Conservation (phyloP, 1,140 invertebrate species). For the Hypothenemus hampei region DNA sequence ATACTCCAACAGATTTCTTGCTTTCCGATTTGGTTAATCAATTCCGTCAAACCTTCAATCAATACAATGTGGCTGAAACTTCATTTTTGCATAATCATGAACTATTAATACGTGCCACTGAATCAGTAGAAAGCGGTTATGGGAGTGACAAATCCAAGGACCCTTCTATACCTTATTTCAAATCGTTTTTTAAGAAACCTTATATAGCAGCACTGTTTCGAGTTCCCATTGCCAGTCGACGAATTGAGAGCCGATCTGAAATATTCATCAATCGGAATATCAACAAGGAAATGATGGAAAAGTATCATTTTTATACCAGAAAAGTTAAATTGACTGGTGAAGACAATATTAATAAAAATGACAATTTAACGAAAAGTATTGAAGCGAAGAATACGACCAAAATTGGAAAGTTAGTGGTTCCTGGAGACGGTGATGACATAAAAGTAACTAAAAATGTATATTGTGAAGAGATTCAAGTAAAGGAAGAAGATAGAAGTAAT, state of each 20-base stretch:
- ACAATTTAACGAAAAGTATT: no score
- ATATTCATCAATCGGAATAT: no score
- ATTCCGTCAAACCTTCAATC: slow-evolving; percentile 1
- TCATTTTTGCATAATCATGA: slow-evolving; percentile 14
- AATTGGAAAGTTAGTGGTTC: no score
- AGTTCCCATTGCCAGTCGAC: slow-evolving; percentile 1
- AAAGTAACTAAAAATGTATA: no score
- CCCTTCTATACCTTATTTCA: neutral
- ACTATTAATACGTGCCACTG: slow-evolving; percentile 7
- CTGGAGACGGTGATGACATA: no score
- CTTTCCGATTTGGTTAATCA: neutral
- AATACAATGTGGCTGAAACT: no score
- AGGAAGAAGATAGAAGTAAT: no score
- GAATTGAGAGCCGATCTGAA: neutral
- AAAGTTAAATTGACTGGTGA: no score
- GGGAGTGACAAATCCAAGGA: slow-evolving; percentile 26
- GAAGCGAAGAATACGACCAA: no score
- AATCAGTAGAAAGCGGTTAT: slow-evolving; percentile 32
- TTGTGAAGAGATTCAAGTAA: no score
- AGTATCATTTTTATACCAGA: slow-evolving; percentile 33
- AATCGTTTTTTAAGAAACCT: slow-evolving; percentile 29
- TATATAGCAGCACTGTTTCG: slow-evolving; percentile 28
- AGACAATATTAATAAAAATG: no score
- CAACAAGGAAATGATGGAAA: slow-evolving; percentile 22
- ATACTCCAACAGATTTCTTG: neutral